Conservation (phyloP, 1,140 invertebrate species). For the Lasioglossum albipes region DNA sequence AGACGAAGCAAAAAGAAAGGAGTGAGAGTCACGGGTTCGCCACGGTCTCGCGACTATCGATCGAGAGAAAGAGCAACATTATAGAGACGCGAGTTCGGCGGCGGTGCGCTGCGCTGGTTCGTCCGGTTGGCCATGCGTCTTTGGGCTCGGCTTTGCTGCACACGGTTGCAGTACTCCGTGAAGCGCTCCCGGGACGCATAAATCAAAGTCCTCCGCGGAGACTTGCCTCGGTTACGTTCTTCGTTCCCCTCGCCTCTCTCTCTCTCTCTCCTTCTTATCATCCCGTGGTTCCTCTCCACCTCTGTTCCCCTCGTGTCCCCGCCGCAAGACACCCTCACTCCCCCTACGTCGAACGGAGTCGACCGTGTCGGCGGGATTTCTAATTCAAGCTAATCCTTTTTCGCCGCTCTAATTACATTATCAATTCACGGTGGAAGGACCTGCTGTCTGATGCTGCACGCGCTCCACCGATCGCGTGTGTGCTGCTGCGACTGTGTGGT, state of each 20-base stretch:
- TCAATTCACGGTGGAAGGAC: constrained; percentile 67
- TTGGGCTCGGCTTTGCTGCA: constrained; percentile 52
- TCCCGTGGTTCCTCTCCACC: neutral
- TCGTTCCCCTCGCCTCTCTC: constrained; percentile 7
- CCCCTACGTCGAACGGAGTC: constrained; percentile 4
- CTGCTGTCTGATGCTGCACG: constrained; percentile 18
- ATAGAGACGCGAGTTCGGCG: constrained; percentile 60
- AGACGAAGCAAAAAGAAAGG: neutral
- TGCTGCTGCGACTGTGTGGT: constrained; percentile 19
- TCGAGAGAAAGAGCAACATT: constrained; percentile 52
- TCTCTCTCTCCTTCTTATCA: constrained; percentile 1
- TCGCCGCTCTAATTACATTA: constrained; percentile 72
- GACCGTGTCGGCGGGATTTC: constrained; percentile 66
- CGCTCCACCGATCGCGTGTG: neutral
- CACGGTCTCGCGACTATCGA: constrained; percentile 40
- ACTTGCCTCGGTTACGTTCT: constrained; percentile 67
- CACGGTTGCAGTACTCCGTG: constrained; percentile 65
- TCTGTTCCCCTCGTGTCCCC: constrained; percentile 41
- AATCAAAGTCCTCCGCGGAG: constrained; percentile 74
- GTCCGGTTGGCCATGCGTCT: constrained; percentile 63
- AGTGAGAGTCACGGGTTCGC: no score
- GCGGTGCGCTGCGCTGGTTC: constrained; percentile 40
- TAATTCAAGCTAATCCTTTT: constrained; percentile 76
- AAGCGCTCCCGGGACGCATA: constrained; percentile 75
- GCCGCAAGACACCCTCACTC: neutral